phyloP scores from a whole-genome alignment of 2,113 vertebrate species.

The Chunga burmeisteri region DNA sequence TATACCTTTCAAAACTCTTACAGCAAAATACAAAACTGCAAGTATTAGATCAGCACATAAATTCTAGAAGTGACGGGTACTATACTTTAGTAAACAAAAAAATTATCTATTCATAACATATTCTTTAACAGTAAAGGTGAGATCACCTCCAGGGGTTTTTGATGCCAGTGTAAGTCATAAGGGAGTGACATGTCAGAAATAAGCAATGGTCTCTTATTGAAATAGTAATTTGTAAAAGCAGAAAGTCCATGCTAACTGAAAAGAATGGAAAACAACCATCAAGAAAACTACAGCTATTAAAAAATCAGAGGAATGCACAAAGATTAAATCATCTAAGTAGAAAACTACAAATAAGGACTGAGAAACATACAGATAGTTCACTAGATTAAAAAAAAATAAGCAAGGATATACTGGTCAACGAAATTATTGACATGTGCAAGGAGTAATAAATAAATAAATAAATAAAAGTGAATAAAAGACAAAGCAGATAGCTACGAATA shows the following conservation, averaged over 20 bases:
- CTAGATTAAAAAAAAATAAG: background rate
- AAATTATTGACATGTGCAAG: background rate
- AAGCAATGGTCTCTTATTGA: background rate
- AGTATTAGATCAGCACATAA: background rate
- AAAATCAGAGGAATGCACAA: background rate
- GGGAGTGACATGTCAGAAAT: background rate
- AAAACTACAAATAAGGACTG: background rate
- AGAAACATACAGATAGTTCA: background rate
- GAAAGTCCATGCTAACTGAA: background rate
- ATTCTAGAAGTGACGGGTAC: background rate
- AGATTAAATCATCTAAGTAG: background rate
- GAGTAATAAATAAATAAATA: background rate
- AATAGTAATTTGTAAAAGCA: background rate
- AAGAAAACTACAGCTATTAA: background rate
- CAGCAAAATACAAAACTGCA: background rate
- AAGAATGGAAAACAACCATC: background rate
- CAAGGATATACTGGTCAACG: background rate
- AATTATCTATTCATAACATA: background rate
- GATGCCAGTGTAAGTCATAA: background rate
- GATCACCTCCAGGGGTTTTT: background rate
- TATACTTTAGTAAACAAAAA: background rate
- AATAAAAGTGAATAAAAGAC: background rate
- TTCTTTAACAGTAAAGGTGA: background rate
- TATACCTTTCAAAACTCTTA: background rate
- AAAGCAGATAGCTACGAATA: background rate